Percentiles rank a stretch among this genome's conserved stretches.
These are phyloP conservation scores for Salarias fasciatus DNA, from an alignment of 2,797 vertebrate species.

Conservation along the genomic window DNA sequence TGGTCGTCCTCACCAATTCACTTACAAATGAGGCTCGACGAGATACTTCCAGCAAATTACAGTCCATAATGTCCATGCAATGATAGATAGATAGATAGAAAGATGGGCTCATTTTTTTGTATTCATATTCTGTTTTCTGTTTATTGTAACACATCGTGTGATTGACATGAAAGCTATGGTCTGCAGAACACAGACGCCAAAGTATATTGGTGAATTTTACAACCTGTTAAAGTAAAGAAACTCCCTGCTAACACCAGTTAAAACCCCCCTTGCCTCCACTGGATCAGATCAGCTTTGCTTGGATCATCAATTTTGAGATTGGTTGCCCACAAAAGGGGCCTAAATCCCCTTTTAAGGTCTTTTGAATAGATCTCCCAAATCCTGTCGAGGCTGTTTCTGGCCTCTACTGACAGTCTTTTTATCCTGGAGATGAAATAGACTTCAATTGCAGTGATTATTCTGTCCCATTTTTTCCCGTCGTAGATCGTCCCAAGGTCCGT, in stretches of 20 bases:
- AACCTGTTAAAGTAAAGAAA: not conserved
- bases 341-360: not conserved
- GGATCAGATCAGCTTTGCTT: constrained; percentile 17
- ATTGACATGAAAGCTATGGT: not conserved
- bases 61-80: no score
- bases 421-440: not conserved
- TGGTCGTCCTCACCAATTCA: constrained; percentile 50
- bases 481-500: constrained; percentile 93
- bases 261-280: not conserved
- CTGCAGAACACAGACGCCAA: not conserved
- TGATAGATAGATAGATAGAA: no score
- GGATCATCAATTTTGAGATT: constrained; percentile 10
- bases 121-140: not conserved
- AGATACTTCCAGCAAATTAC: no score
- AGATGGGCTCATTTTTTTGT: no score
- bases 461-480: not conserved
- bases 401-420: not conserved
- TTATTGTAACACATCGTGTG: not conserved
- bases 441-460: not conserved
- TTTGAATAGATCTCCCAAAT: not conserved
- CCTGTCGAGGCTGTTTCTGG: not conserved
- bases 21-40: constrained; percentile 36
- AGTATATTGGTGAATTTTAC: constrained; percentile 4
- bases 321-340: constrained; percentile 10
- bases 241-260: not conserved